These are phyloP conservation scores for Onthophagus taurus DNA, from an alignment of 1,140 invertebrate species.

Conservation along the genomic window DNA sequence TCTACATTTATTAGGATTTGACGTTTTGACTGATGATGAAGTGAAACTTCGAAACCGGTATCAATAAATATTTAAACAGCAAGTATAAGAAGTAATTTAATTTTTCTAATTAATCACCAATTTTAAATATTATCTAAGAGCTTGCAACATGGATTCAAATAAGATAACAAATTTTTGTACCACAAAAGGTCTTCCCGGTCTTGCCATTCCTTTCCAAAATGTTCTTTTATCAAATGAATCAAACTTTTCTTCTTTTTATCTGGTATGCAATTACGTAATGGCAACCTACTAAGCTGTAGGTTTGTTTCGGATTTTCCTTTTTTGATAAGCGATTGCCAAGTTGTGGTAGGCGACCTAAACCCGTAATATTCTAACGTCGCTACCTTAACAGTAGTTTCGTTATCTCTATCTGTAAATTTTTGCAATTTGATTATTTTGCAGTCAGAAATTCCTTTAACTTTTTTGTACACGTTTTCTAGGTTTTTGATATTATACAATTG, in stretches of 20 bases:
- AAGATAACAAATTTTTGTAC: conserved; percentile 12
- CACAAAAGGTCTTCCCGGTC: not conserved
- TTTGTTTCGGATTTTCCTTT: conserved; percentile 9
- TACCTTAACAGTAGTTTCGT: too few species aligned
- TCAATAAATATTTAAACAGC: too few species aligned
- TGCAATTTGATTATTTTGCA: not conserved
- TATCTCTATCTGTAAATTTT: conserved; percentile 3
- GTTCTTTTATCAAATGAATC: not conserved
- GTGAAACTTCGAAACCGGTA: too few species aligned
- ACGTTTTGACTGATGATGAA: too few species aligned
- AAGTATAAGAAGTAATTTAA: too few species aligned
- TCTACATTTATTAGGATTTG: too few species aligned
- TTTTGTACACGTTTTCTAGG: not conserved
- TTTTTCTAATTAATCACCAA: too few species aligned
- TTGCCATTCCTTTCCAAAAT: conserved; percentile 3
- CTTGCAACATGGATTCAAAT: too few species aligned
- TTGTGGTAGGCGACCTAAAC: conserved; percentile 8
- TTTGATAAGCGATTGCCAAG: conserved; percentile 7
- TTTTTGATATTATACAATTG: not conserved
- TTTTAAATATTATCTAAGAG: too few species aligned
- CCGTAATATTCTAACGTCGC: conserved; percentile 3
- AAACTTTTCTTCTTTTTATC: conserved; percentile 6
- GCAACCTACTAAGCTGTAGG: not conserved
- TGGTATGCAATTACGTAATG: not conserved
- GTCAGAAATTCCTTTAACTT: not conserved